These are phyloP conservation scores for Cataglyphis cursor DNA, from an alignment of 2,888 invertebrate genomes.

Conservation along the genomic window DNA sequence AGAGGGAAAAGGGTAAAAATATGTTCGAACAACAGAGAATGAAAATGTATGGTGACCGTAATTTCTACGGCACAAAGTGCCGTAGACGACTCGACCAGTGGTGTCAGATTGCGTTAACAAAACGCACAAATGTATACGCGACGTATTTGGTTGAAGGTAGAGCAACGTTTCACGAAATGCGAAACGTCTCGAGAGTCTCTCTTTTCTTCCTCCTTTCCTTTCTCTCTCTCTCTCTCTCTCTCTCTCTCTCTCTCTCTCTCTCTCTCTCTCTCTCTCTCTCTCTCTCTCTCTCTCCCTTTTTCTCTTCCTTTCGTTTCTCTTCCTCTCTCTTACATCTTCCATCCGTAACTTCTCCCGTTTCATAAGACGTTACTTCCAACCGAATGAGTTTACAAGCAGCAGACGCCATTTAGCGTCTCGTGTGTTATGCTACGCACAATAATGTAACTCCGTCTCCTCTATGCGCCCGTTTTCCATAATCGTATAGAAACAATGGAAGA, in stretches of 20 bases:
- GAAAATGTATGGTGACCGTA: conserved; percentile 12
- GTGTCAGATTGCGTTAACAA: conserved; percentile 66
- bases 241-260: background rate
- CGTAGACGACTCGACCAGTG: conserved; percentile 58
- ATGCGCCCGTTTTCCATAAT: conserved; percentile 52
- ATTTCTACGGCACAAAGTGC: conserved; percentile 42
- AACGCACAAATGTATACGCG: conserved; percentile 54
- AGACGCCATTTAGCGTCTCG: conserved; percentile 59
- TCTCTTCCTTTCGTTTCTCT: conserved; percentile 27
- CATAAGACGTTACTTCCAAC: conserved; percentile 71
- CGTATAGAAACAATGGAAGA: conserved; percentile 34
- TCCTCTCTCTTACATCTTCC: conserved; percentile 31
- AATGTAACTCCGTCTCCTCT: conserved; percentile 28
- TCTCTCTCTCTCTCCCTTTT: conserved; percentile 12
- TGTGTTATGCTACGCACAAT: conserved; percentile 13
- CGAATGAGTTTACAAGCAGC: conserved; percentile 65
- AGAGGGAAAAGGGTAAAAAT: background rate
- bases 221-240: conserved; percentile 40
- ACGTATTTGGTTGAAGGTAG: conserved; percentile 48
- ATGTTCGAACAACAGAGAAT: conserved; percentile 13
- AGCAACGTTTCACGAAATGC: conserved; percentile 46
- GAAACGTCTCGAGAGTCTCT: conserved; percentile 13
- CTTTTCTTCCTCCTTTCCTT: conserved; percentile 40
- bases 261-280: conserved; percentile 20
- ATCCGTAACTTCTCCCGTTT: conserved; percentile 44